Percentiles rank a stretch among this genome's conserved stretches.
phyloP scores from a whole-genome alignment of 2,888 invertebrate genomes.

The Cybosia mesomella region DNA sequence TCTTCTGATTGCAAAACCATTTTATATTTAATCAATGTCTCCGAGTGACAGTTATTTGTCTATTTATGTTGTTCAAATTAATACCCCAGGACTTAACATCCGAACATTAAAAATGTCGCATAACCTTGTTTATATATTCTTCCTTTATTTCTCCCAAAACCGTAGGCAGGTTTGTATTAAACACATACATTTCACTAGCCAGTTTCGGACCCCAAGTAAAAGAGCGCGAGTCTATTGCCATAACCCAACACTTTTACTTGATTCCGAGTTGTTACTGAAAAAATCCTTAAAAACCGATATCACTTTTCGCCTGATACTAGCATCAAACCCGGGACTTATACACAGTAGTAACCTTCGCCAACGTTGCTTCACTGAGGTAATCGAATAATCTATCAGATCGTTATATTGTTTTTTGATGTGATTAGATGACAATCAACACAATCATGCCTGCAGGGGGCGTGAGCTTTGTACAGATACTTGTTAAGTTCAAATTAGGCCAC shows the following conservation, averaged over 20 bases:
- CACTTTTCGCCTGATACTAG: background rate
- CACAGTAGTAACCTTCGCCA: background rate
- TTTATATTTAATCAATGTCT: conserved; percentile 51
- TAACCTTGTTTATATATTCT: background rate
- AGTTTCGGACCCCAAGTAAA: background rate
- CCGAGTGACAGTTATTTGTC: conserved; percentile 50
- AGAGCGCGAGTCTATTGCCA: background rate
- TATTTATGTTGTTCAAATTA: conserved; percentile 49
- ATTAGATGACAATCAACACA: conserved; percentile 28
- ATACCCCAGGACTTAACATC: conserved; percentile 41
- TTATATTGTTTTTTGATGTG: conserved; percentile 38
- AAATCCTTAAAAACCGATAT: background rate
- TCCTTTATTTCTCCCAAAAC: background rate
- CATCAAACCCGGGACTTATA: background rate
- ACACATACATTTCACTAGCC: background rate
- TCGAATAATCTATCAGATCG: conserved; percentile 22
- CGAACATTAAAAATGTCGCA: conserved; percentile 36
- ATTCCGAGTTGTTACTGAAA: background rate
- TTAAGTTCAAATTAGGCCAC: conserved; percentile 50
- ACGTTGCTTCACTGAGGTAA: background rate
- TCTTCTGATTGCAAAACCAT: conserved; percentile 72
- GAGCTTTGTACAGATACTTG: conserved; percentile 46
- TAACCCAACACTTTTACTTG: background rate
- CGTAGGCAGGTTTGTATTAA: background rate
- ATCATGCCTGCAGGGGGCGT: conserved; percentile 33